Evolutionary conservation across 2,113 vertebrate genomes (phyloP).

Genomic region (Xenus cinereus): DNA sequence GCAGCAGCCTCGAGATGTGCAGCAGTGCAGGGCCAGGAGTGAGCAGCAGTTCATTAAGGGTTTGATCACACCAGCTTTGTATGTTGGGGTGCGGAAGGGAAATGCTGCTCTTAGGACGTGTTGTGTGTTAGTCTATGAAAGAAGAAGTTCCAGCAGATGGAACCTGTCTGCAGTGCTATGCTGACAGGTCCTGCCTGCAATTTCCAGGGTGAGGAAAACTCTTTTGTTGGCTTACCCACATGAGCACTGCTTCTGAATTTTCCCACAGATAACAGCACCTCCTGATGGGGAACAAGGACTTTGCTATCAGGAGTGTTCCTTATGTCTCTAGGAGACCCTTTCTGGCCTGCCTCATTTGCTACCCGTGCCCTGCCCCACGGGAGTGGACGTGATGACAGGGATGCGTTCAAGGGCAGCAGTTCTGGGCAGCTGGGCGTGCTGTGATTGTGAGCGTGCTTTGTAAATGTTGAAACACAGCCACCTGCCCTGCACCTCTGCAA

Average conservation of each 20-base stretch:
- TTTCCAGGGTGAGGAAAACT: background rate
- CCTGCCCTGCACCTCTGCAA: background rate
- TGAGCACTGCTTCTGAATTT: background rate
- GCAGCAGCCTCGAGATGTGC: fast-evolving
- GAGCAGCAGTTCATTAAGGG: background rate
- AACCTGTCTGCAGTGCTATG: background rate
- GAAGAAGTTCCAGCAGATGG: background rate
- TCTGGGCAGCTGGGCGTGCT: background rate
- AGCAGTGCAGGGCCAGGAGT: background rate
- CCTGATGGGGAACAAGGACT: background rate
- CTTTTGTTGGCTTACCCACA: background rate
- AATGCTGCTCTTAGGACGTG: background rate
- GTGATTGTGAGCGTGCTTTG: background rate
- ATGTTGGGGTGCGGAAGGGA: background rate
- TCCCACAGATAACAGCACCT: background rate
- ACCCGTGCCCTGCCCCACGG: fast-evolving
- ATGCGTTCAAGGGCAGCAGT: background rate
- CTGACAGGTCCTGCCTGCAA: background rate
- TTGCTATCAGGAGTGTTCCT: background rate
- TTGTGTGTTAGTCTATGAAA: background rate
- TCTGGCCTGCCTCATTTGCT: background rate
- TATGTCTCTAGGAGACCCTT: background rate
- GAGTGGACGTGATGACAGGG: background rate
- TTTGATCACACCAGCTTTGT: background rate
- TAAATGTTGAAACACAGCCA: background rate